Evolutionary conservation across 2,797 vertebrate genomes (phyloP).

Genomic region (Acipenser ruthenus): DNA sequence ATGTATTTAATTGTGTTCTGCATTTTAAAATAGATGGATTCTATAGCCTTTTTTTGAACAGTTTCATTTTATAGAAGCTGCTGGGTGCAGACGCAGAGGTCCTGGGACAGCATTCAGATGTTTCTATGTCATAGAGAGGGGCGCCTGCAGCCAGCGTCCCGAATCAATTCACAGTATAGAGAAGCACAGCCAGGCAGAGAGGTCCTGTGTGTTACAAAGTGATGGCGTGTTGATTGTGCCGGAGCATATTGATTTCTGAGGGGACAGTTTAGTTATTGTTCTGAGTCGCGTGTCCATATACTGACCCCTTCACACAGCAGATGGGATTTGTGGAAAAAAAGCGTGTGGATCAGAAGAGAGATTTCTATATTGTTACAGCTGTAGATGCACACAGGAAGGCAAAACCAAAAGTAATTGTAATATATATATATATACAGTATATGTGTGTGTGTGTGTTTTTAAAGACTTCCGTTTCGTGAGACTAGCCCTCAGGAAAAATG

Average conservation of each 20-base stretch:
- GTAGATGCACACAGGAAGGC: no score
- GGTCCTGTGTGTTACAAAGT: slow-evolving; percentile 10
- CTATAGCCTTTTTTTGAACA: no score
- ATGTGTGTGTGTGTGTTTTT: no score
- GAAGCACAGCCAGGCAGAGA: not conserved
- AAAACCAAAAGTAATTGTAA: no score
- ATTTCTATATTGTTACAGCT: not conserved
- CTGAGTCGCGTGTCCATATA: not conserved
- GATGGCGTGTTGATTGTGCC: not conserved
- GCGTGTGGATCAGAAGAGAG: slow-evolving; percentile 17
- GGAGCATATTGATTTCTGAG: slow-evolving; percentile 6
- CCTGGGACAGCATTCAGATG: slow-evolving; percentile 20
- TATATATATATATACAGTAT: no score
- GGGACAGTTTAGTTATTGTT: slow-evolving; percentile 18
- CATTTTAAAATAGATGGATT: no score
- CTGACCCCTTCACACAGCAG: slow-evolving; percentile 18
- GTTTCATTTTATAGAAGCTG: not conserved
- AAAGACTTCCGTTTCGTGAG: no score
- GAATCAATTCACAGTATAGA: slow-evolving; percentile 22
- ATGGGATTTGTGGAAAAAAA: not conserved
- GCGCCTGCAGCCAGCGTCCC: slow-evolving; percentile 19
- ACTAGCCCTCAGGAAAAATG: no score
- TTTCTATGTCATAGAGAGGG: slow-evolving; percentile 22
- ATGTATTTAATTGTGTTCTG: no score
- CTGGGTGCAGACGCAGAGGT: slow-evolving; percentile 12